These are phyloP conservation scores for Chrysolina oricalcia DNA, from an alignment of 2,888 invertebrate genomes.

Conservation along the genomic window DNA sequence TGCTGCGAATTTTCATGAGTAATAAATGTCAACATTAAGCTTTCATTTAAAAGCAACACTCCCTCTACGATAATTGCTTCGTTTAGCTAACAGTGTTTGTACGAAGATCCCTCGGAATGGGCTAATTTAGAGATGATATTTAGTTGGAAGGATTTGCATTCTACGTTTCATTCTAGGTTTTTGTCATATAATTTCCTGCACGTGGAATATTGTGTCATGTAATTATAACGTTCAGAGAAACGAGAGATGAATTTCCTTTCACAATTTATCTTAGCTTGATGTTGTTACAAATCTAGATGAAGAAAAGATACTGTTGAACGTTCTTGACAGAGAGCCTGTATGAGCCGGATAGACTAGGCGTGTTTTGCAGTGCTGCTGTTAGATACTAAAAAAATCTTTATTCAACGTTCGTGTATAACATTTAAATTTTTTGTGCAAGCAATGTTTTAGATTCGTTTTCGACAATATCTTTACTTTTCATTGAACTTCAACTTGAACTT, in stretches of 20 bases:
- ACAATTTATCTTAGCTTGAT: not conserved
- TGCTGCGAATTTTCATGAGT: constrained; percentile 13
- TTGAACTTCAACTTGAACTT: too few species aligned
- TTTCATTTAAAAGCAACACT: constrained; percentile 24
- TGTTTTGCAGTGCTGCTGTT: too few species aligned
- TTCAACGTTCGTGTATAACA: too few species aligned
- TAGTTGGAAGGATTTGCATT: not conserved
- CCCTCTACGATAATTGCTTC: constrained; percentile 4
- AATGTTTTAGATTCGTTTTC: too few species aligned
- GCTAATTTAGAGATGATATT: not conserved
- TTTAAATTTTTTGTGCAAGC: too few species aligned
- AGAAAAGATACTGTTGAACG: too few species aligned
- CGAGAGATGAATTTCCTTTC: not conserved
- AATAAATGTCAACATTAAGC: constrained; percentile 18
- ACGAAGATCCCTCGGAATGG: constrained; percentile 4
- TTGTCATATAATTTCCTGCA: not conserved
- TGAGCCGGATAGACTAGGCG: too few species aligned
- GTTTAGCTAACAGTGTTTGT: constrained; percentile 9
- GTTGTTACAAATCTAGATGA: too few species aligned
- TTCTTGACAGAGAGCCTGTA: too few species aligned
- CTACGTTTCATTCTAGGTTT: not conserved
- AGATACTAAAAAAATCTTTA: too few species aligned
- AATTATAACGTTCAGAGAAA: not conserved
- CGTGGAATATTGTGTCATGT: not conserved
- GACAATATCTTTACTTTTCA: too few species aligned